Conservation (phyloP, 2,797 vertebrate genomes). For the Eutrigla gurnardus region DNA sequence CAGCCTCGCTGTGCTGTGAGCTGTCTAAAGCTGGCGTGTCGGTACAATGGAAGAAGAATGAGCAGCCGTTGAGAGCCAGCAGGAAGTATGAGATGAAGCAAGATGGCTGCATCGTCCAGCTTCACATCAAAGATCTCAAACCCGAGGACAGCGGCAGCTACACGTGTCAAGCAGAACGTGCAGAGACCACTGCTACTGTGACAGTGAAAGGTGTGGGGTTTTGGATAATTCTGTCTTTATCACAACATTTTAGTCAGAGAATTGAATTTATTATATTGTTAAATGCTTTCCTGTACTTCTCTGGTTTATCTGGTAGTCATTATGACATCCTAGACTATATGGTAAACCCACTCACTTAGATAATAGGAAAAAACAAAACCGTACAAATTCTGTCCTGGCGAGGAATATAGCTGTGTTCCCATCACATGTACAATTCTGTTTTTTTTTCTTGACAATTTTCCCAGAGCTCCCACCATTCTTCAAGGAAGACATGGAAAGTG, state of each 20-base stretch:
- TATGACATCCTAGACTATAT: neutral
- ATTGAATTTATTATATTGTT: neutral
- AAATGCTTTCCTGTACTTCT: neutral
- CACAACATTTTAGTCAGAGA: neutral
- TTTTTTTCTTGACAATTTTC: too few species aligned
- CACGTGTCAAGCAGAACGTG: conserved; percentile 76
- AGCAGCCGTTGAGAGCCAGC: conserved; percentile 79
- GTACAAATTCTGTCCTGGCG: neutral
- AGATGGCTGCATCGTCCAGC: conserved; percentile 79
- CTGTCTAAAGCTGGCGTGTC: conserved; percentile 81
- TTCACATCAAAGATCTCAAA: conserved; percentile 85
- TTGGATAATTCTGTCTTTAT: neutral
- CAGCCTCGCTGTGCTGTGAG: conserved; percentile 82
- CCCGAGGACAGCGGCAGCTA: conserved; percentile 89
- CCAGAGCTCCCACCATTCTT: neutral
- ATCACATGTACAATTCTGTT: neutral
- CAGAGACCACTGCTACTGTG: conserved; percentile 63
- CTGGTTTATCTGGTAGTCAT: neutral
- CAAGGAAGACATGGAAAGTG: conserved; percentile 45
- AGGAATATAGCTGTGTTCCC: neutral
- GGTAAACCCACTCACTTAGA: neutral
- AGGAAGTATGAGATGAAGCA: conserved; percentile 85
- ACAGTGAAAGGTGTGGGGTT: conserved; percentile 47
- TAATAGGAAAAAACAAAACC: neutral
- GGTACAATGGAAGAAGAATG: conserved; percentile 87